Evolutionary conservation across 2,113 vertebrate genomes (phyloP).

Genomic region (Gnathonemus echidnorhynchus): DNA sequence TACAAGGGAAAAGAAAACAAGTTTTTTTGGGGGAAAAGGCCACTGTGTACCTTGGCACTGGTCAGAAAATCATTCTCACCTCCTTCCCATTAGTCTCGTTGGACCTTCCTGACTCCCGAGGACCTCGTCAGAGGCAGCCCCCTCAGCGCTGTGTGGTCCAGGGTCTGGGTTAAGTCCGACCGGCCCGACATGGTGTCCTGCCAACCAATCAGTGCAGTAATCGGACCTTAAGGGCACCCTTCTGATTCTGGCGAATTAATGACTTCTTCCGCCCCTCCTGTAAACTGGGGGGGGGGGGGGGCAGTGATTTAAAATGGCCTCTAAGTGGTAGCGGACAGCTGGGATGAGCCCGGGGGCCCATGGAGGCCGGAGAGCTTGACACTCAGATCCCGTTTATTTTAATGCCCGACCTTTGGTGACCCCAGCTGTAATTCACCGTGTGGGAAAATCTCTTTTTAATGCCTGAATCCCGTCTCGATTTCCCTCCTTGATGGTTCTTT

Average conservation of each 20-base stretch:
- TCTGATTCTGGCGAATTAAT: slow-evolving; percentile 21
- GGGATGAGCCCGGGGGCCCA: not conserved
- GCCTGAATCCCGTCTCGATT: not conserved
- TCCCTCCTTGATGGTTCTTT: not conserved
- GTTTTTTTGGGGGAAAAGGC: slow-evolving; percentile 7
- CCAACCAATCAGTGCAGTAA: slow-evolving; percentile 24
- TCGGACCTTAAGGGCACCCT: not conserved
- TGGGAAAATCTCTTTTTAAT: not conserved
- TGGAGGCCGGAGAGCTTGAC: slow-evolving; percentile 17
- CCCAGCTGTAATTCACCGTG: not conserved
- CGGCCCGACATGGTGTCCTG: not conserved
- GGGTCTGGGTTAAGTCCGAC: not conserved
- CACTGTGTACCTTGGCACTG: slow-evolving; percentile 21
- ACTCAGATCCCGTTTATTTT: slow-evolving; percentile 35
- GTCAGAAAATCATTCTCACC: not conserved
- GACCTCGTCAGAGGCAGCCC: not conserved
- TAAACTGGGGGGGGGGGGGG: slow-evolving; percentile 9
- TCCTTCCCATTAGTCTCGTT: not conserved
- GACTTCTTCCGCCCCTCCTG: slow-evolving; percentile 18
- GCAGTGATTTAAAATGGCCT: slow-evolving; percentile 27
- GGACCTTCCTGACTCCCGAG: not conserved
- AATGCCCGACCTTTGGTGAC: slow-evolving; percentile 33
- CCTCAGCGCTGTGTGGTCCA: slow-evolving; percentile 22
- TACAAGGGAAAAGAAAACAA: slow-evolving; percentile 10
- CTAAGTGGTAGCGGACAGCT: not conserved